Conservation (phyloP, 2,888 invertebrate genomes). For the Lamproptera curius region DNA sequence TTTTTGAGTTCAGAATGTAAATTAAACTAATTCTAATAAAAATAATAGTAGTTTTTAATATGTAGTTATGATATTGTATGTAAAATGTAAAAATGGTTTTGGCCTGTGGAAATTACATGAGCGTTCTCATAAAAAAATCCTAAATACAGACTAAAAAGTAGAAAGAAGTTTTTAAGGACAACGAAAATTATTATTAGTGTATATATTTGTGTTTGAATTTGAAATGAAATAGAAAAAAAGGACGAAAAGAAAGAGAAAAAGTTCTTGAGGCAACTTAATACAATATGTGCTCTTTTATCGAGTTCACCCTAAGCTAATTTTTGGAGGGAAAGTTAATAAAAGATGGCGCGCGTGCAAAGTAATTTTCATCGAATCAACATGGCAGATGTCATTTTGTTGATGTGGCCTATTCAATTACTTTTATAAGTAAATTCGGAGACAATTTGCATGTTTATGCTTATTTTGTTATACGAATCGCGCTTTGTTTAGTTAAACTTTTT, state of each 20-base stretch:
- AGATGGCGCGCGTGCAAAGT: slow-evolving; percentile 34
- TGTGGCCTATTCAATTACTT: slow-evolving; percentile 65
- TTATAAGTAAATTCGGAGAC: slow-evolving; percentile 58
- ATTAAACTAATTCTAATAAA: no score
- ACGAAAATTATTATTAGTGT: background rate
- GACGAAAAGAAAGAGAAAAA: background rate
- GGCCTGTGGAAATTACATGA: no score
- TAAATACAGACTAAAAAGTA: background rate
- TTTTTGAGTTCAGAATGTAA: no score
- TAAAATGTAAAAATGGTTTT: no score
- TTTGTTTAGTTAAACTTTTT: slow-evolving; percentile 51
- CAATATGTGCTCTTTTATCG: slow-evolving; percentile 14
- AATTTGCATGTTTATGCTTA: slow-evolving; percentile 66
- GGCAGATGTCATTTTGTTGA: slow-evolving; percentile 53
- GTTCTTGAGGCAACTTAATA: slow-evolving; percentile 11
- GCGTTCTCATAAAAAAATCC: no score
- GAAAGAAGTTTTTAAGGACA: background rate
- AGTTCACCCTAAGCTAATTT: slow-evolving; percentile 26
- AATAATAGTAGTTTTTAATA: no score
- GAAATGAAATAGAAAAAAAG: background rate
- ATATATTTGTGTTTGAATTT: background rate
- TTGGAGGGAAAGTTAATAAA: slow-evolving; percentile 40
- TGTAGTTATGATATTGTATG: no score
- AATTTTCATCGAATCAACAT: slow-evolving; percentile 62
- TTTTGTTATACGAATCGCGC: slow-evolving; percentile 10